Conservation (phyloP, 1,140 invertebrate species). For the Orchestia grillus region DNA sequence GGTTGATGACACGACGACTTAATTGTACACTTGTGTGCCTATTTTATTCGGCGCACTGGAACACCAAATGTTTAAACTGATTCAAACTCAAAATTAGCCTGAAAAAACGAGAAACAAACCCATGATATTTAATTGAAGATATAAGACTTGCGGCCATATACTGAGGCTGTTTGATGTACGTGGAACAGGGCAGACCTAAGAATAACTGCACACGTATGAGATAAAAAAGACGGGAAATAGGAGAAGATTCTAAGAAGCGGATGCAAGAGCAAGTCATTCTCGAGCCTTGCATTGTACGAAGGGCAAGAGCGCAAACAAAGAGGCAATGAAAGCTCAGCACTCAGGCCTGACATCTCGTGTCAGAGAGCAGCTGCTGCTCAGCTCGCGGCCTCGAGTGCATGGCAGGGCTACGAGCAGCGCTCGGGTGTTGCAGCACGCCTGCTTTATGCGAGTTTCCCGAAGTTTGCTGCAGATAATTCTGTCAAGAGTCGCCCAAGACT, state of each 20-base stretch:
- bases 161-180: background rate
- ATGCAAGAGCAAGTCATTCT: background rate
- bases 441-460: too few species aligned
- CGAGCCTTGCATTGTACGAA: background rate
- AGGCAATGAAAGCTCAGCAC: background rate
- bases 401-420: background rate
- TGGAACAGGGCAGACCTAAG: background rate
- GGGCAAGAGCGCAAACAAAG: background rate
- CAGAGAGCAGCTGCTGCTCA: background rate
- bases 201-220: background rate
- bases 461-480: too few species aligned
- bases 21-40: background rate
- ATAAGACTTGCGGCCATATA: background rate
- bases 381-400: background rate
- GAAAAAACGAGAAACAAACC: background rate
- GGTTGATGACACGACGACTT: background rate
- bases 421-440: too few species aligned
- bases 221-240: background rate
- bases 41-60: background rate
- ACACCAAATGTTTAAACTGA: too few species aligned
- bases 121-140: background rate
- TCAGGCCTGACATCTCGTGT: background rate
- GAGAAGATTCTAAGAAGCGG: background rate
- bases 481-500: too few species aligned
- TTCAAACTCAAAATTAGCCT: too few species aligned